These are phyloP conservation scores for Pelobates fuscus DNA, from an alignment of 2,113 vertebrate species.

Conservation along the genomic window DNA sequence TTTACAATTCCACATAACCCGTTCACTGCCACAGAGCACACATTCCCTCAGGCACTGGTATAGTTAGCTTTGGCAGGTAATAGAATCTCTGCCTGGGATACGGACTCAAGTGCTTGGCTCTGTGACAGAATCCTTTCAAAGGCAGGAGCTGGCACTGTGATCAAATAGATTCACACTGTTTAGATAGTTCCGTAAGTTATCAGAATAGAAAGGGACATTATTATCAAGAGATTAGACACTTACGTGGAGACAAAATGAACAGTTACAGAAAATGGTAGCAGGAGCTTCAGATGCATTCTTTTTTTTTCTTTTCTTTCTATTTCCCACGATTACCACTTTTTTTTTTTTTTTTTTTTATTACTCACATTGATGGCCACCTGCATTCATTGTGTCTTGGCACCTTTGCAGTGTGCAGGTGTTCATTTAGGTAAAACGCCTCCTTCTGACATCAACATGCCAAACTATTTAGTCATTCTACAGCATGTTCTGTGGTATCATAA, in stretches of 20 bases:
- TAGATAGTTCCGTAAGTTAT: slow-evolving; percentile 13
- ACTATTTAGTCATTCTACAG: slow-evolving; percentile 43
- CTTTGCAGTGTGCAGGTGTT: slow-evolving; percentile 47
- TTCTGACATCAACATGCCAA: slow-evolving; percentile 47
- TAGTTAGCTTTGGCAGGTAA: slow-evolving; percentile 3
- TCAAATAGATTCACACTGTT: slow-evolving; percentile 32
- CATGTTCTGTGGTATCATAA: slow-evolving; percentile 41
- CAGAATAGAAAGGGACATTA: slow-evolving; percentile 20
- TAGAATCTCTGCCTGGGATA: neutral
- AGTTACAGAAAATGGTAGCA: slow-evolving; percentile 25
- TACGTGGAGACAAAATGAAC: slow-evolving; percentile 6
- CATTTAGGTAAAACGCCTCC: slow-evolving; percentile 49
- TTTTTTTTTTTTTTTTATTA: slow-evolving; percentile 23
- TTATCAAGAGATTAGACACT: slow-evolving; percentile 28
- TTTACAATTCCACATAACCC: neutral
- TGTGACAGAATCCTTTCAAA: slow-evolving; percentile 19
- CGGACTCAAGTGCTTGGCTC: slow-evolving; percentile 16
- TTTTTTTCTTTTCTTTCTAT: neutral
- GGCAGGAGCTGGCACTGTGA: slow-evolving; percentile 13
- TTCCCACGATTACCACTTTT: slow-evolving; percentile 46
- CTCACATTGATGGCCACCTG: slow-evolving; percentile 50
- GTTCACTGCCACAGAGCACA: neutral
- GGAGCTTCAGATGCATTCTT: slow-evolving; percentile 33
- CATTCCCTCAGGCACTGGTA: neutral
- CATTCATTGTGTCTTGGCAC: slow-evolving; percentile 48